Base-by-base conservation (phyloP, 2,797 vertebrate species). In the Diglossa cyanea region DNA sequence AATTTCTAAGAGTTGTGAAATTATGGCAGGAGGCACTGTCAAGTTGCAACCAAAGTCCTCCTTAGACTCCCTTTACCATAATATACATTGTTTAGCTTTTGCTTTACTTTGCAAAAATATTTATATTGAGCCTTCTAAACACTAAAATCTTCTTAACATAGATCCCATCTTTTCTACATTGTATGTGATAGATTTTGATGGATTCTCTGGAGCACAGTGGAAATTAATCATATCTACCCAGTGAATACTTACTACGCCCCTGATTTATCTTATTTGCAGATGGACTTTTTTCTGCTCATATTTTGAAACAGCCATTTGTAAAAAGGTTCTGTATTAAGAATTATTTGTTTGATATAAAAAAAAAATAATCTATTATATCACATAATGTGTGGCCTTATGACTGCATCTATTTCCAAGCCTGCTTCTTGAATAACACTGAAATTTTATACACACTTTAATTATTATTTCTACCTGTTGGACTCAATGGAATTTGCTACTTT, bases 101-200 rank as follows among this genome's bases (percentile, higher is more conserved):
- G 48, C 44, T 92, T 91, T 93, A 61, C 51, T 90, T 93, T 54
- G 42, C 60, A 88, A 62, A 83, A 89, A 90, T 57, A 70, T 72
- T 93, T 90, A 70, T 76, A 50, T 18, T 67, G 78, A 93, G 31
- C n/a, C 66, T 86, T 73, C 72, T 83, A 88, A 94, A 78, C 70
- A 55, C 54, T 82, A 88, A 93, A 80, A 92, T 50, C 72, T 95
- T 86, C 75, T 87, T 80, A 92, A 84, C 40, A 12, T 42, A 80
- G 80, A 85, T 93, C 47, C 11, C 40, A 92, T 85, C 86, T 94
- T 95, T 94, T 72, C 40, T 75, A 40, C 45, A 37, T 94, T 90
- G 26, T 37, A 25, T 87, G 26, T 86, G 71, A 73, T 88, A 61
- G 84, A 63, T 91, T 87, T 88, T 93, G 84, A 90, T 84, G 72